Conservation (phyloP, 1,140 invertebrate species). For the Cherax quadricarinatus region DNA sequence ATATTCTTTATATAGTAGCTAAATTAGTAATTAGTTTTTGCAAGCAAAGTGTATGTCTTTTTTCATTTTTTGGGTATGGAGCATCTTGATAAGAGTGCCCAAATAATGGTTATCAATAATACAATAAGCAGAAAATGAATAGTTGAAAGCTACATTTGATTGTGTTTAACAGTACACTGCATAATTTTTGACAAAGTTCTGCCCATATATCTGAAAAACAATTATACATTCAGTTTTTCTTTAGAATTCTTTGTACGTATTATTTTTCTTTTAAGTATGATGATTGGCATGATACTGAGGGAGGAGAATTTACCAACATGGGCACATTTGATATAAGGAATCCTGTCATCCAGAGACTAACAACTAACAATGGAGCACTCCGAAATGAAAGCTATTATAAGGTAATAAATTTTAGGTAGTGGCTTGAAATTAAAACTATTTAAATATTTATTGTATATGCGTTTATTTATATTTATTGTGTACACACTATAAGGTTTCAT, state of each 20-base stretch:
- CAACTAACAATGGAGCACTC: conserved; percentile 79
- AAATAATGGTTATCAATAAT: too few species aligned
- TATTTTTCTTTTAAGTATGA: conserved; percentile 20
- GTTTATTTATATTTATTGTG: too few species aligned
- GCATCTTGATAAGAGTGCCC: too few species aligned
- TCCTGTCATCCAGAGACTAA: conserved; percentile 90
- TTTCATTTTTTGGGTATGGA: too few species aligned
- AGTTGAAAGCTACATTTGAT: too few species aligned
- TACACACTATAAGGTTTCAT: too few species aligned
- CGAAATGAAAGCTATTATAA: conserved; percentile 91
- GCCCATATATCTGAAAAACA: neutral
- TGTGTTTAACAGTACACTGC: too few species aligned
- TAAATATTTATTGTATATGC: too few species aligned
- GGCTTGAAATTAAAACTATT: too few species aligned
- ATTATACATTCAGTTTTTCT: neutral
- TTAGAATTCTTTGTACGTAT: neutral
- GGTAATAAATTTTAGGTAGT: conserved; percentile 71
- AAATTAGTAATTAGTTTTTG: neutral
- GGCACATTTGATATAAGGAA: conserved; percentile 77
- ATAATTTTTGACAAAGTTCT: too few species aligned
- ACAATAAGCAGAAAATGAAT: too few species aligned
- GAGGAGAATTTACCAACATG: conserved; percentile 33
- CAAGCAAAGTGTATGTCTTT: too few species aligned
- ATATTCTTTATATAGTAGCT: neutral
- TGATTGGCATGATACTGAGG: conserved; percentile 32